Percentiles rank a stretch among this genome's conserved stretches.
phyloP scores from a whole-genome alignment of 2,797 vertebrate genomes.

The Neostethus bicornis region DNA sequence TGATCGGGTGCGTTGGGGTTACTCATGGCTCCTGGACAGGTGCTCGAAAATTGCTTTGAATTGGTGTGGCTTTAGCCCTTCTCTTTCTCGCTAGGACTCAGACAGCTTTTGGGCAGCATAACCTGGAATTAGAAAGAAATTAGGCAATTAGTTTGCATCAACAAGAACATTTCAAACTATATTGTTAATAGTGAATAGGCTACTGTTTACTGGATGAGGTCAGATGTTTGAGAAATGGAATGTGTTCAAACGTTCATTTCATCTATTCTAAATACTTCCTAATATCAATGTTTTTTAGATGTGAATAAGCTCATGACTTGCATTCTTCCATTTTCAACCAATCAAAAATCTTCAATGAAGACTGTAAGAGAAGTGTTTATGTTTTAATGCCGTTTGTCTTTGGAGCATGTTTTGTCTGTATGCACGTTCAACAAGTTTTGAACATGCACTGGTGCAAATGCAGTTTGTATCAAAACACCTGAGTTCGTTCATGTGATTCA shows the following conservation, averaged over 20 bases:
- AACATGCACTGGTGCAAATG: too few relatives aligned
- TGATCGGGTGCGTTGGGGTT: conserved; percentile 63
- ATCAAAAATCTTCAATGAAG: too few relatives aligned
- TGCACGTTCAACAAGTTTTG: too few relatives aligned
- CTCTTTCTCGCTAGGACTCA: conserved; percentile 86
- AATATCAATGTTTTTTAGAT: too few relatives aligned
- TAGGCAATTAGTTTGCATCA: conserved; percentile 25
- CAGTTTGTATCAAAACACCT: too few relatives aligned
- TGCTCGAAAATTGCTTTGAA: conserved; percentile 52
- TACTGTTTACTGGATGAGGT: conserved; percentile 26
- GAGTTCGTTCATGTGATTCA: too few relatives aligned
- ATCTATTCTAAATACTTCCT: too few relatives aligned
- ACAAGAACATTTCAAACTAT: conserved; percentile 12
- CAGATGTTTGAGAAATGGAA: not conserved
- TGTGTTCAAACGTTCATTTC: not conserved
- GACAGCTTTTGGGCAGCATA: conserved; percentile 85
- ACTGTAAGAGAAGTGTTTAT: too few relatives aligned
- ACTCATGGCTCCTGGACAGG: conserved; percentile 75
- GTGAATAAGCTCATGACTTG: not conserved
- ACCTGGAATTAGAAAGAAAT: conserved; percentile 71
- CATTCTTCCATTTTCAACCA: not conserved
- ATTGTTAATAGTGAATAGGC: conserved; percentile 8
- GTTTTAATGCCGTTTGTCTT: too few relatives aligned
- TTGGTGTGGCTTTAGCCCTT: conserved; percentile 80
- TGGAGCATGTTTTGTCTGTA: too few relatives aligned